phyloP scores from a whole-genome alignment of 1,140 invertebrate genomes.

The Telenomus remus region DNA sequence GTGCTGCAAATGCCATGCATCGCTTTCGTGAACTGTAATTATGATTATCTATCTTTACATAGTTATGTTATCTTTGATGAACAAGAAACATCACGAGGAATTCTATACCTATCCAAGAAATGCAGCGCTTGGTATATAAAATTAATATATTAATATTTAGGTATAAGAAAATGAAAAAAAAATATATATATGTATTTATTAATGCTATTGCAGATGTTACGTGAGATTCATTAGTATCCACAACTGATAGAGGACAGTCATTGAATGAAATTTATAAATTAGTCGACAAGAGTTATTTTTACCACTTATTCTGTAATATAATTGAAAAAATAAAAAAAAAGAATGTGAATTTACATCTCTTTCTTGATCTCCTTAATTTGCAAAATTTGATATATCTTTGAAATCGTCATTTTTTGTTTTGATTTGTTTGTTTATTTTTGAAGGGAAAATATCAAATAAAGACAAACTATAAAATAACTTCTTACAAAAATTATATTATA shows the following conservation, averaged over 20 bases:
- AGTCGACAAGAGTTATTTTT: constrained; percentile 41
- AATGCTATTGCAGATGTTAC: constrained; percentile 36
- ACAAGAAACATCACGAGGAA: constrained; percentile 11
- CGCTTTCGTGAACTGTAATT: constrained; percentile 29
- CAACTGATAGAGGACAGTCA: constrained; percentile 15
- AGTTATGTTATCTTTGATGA: constrained; percentile 37
- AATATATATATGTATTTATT: constrained; percentile 59
- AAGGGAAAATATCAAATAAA: neutral
- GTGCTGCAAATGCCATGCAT: constrained; percentile 19
- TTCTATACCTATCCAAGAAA: constrained; percentile 4
- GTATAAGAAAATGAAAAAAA: constrained; percentile 27
- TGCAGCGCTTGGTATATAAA: constrained; percentile 29
- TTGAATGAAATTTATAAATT: constrained; percentile 22
- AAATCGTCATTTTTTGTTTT: no score
- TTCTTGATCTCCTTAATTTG: no score
- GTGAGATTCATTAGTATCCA: constrained; percentile 39
- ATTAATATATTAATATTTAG: constrained; percentile 32
- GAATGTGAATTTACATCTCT: constrained; percentile 2
- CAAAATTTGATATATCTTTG: no score
- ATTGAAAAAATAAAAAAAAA: constrained; percentile 38
- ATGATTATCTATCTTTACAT: constrained; percentile 19
- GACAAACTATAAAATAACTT: neutral
- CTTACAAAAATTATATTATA: constrained; percentile 1
- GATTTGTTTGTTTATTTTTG: no score
- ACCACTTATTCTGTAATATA: constrained; percentile 45